Evolutionary conservation across 2,113 vertebrate genomes (phyloP), one percentile per base, ranked within the genome.

Genomic region (Nipponia nippon): DNA sequence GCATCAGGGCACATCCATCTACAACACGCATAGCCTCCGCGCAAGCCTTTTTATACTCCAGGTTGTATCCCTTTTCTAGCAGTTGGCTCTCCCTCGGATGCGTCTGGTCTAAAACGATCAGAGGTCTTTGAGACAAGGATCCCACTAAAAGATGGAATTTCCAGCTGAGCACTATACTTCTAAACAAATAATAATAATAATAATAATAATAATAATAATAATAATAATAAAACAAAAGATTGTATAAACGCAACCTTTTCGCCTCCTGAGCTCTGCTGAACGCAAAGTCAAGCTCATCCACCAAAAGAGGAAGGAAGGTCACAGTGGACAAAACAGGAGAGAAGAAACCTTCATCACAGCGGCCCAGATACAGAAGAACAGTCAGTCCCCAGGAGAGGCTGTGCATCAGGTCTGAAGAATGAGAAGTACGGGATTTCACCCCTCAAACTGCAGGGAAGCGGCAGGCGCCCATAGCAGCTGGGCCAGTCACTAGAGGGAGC

Each of bases 381-480:
- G 63, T 47, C 58, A 75, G 63, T 47, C 58, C 75, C 38, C 67
- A 75, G 38, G 36, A 87, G 26, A 20, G 20, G 80, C n/a, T 21
- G 34, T 1, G 5, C 4, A 19, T 59, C 67, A 47, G n/a, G 32
- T 10, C 17, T 63, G 62, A 73, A 53, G 18, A 73, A 29, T 3
- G 3, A 70, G 32, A 73, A 26, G 40, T 29, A 27, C 22, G 50
- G 75, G 32, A 16, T 20, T 67, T 72, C 27, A 52, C 8, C 25
- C 5, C 7, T 9, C 27, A 34, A 52, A 10, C 0, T 16, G 27
- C 2, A 63, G 52, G 32, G 50, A 38, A 53, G 53, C 0, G 1
- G 13, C 2, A 44, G 22, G 70, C 20, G 58, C 25, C 38, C 11
- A 22, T 0, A 21, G 44, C 36, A 52, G n/a, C 42, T 30, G 65